These are phyloP conservation scores for Cryptotis parvus DNA, from an alignment of 2,113 vertebrate species.

Conservation along the genomic window DNA sequence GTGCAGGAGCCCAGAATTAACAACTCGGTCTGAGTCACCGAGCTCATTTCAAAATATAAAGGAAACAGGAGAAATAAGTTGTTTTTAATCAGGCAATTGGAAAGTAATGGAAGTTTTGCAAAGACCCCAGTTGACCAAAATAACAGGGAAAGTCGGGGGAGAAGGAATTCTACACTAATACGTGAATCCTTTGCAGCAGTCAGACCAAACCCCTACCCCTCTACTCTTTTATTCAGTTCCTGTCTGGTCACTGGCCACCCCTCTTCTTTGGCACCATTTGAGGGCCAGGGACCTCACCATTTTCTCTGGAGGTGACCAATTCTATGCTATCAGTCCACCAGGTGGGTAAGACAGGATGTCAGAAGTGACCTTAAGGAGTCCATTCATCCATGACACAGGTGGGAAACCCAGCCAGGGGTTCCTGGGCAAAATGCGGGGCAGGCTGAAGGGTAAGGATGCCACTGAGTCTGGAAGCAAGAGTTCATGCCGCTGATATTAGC, in stretches of 20 bases:
- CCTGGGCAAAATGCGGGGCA: too few species aligned
- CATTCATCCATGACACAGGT: neutral
- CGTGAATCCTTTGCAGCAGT: neutral
- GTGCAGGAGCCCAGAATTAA: neutral
- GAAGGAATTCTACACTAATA: neutral
- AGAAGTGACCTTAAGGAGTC: neutral
- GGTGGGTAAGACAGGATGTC: neutral
- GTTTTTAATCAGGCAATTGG: conserved; percentile 6
- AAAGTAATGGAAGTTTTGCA: conserved; percentile 60
- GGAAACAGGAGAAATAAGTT: neutral
- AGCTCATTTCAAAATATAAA: conserved; percentile 60
- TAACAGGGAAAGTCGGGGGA: neutral
- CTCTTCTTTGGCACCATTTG: too few species aligned
- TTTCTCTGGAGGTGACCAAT: neutral
- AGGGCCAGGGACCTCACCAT: neutral
- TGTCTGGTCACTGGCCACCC: neutral
- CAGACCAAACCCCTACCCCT: neutral
- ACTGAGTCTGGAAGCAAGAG: neutral
- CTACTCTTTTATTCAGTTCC: neutral
- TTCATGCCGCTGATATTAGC: neutral
- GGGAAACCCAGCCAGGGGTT: neutral
- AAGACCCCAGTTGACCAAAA: conserved; percentile 56
- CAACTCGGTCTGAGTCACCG: conserved; percentile 66
- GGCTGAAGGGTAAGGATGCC: accelerated
- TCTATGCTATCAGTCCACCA: accelerated